Conservation (phyloP, 2,113 vertebrate genomes). For the Paracanthobrama guichenoti region DNA sequence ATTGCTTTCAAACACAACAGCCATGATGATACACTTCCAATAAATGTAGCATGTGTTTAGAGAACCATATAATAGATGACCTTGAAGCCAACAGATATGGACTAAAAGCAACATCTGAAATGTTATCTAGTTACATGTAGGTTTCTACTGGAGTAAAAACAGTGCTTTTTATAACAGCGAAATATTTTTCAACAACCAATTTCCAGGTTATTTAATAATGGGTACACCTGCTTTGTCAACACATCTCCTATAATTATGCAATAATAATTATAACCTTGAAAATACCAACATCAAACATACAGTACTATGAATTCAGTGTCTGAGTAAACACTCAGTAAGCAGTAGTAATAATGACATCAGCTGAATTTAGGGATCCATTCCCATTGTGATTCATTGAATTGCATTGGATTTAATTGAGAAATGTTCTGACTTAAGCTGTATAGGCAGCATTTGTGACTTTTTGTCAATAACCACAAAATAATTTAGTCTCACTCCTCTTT, state of each 20-base stretch:
- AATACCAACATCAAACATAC: neutral
- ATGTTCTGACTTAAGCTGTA: neutral
- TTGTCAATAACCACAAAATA: neutral
- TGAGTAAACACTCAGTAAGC: slow-evolving; percentile 28
- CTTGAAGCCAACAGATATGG: neutral
- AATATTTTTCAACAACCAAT: no score
- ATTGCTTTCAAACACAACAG: neutral
- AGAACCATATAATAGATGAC: neutral
- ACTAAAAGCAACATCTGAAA: neutral
- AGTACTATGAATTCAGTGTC: neutral
- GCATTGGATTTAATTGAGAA: neutral
- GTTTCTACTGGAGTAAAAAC: neutral
- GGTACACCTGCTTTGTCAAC: neutral
- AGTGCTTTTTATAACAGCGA: neutral
- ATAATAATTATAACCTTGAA: slow-evolving; percentile 19
- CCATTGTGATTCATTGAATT: neutral
- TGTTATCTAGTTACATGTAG: neutral
- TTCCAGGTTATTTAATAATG: neutral
- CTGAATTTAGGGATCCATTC: neutral
- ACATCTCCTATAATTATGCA: slow-evolving; percentile 23
- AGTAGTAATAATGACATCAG: neutral
- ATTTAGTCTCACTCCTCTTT: neutral
- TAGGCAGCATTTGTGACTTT: neutral
- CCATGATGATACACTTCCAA: neutral
- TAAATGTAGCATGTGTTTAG: neutral